These are phyloP conservation scores for Listronotus oregonensis DNA, from an alignment of 1,140 invertebrate species.

Conservation along the genomic window DNA sequence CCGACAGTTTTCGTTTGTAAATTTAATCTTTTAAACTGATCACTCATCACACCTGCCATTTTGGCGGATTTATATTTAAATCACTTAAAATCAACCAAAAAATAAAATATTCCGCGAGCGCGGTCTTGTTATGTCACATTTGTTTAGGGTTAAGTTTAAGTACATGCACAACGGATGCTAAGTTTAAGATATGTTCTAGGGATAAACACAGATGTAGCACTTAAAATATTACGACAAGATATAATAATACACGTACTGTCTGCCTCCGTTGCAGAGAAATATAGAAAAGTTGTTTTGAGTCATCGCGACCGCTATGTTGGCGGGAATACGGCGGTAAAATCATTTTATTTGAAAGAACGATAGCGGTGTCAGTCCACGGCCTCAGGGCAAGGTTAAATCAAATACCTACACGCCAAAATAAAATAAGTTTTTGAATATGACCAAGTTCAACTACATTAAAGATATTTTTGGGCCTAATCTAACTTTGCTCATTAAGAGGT, in stretches of 20 bases:
- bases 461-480: too few relatives aligned
- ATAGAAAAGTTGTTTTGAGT: slow-evolving; percentile 34
- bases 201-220: too few relatives aligned
- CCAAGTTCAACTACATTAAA: too few relatives aligned
- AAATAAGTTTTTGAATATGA: background rate
- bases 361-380: slow-evolving; percentile 13
- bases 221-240: slow-evolving; percentile 9
- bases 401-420: slow-evolving; percentile 26
- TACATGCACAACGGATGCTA: too few relatives aligned
- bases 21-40: slow-evolving; percentile 73
- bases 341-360: slow-evolving; percentile 8
- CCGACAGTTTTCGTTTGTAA: slow-evolving; percentile 76
- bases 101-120: too few relatives aligned
- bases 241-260: slow-evolving; percentile 10
- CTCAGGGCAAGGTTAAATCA: slow-evolving; percentile 27
- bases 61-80: background rate
- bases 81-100: too few relatives aligned
- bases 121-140: slow-evolving; percentile 12
- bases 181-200: too few relatives aligned
- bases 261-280: slow-evolving; percentile 3
- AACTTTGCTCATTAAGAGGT: too few relatives aligned
- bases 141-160: background rate
- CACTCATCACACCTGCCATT: slow-evolving; percentile 78
- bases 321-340: slow-evolving; percentile 9
- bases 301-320: slow-evolving; percentile 42